Percentiles rank a stretch among this genome's conserved stretches.
phyloP scores from a whole-genome alignment of 35 echinoderm and acorn worm genomes.

The Heliocidaris tuberculata region DNA sequence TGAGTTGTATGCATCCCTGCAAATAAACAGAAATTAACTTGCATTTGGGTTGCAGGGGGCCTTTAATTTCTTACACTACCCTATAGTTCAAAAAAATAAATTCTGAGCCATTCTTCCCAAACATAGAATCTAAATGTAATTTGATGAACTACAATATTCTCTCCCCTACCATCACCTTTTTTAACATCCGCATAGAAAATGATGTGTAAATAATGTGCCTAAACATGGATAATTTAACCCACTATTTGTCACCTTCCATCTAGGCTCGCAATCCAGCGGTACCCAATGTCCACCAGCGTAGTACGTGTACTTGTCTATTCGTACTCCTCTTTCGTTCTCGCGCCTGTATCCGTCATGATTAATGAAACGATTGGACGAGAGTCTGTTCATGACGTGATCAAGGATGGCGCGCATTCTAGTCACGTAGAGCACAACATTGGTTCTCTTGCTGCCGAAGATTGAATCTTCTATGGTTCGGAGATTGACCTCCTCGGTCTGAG shows the following conservation, averaged over 20 bases:
- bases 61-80: too few species aligned
- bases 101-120: too few species aligned
- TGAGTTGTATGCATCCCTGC: too few species aligned
- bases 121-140: too few species aligned
- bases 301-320: constrained; percentile 6
- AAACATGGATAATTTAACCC: background rate
- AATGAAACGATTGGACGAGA: background rate
- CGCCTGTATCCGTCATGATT: constrained; percentile 16
- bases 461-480: background rate
- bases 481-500: background rate
- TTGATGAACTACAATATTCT: too few species aligned
- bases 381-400: background rate
- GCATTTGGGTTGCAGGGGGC: too few species aligned
- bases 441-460: background rate
- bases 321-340: constrained; percentile 26
- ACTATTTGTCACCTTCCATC: background rate
- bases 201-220: too few species aligned
- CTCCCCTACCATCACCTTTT: too few species aligned
- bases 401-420: constrained; percentile 36
- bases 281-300: constrained; percentile 20
- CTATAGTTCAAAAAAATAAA: too few species aligned
- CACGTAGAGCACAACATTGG: background rate
- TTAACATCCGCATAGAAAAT: too few species aligned
- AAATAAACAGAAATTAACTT: too few species aligned
- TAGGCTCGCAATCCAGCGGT: constrained; percentile 33